phyloP scores from a whole-genome alignment of 2,888 invertebrate species.

The Yponomeuta malinellus region DNA sequence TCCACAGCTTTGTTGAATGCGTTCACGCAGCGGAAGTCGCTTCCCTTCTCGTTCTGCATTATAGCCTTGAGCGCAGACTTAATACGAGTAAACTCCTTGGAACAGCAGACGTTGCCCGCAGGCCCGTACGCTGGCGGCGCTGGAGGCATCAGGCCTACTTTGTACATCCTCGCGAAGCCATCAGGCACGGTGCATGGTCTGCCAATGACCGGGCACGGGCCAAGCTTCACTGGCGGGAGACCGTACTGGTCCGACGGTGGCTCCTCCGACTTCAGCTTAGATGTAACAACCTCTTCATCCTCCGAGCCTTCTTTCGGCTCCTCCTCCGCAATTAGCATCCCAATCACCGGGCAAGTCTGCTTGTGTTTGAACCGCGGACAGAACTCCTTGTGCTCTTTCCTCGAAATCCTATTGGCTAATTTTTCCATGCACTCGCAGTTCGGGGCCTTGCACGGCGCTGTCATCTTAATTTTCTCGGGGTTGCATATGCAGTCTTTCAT shows the following conservation, averaged over 20 bases:
- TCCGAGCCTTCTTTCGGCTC: constrained; percentile 50
- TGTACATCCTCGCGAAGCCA: constrained; percentile 67
- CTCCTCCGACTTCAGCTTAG: constrained; percentile 39
- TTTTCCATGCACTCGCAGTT: constrained; percentile 59
- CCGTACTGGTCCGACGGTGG: constrained; percentile 59
- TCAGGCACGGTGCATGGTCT: constrained; percentile 62
- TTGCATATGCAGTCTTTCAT: constrained; percentile 60
- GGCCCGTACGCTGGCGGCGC: constrained; percentile 55
- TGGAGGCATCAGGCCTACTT: constrained; percentile 43
- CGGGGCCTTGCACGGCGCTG: constrained; percentile 58
- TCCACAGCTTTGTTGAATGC: constrained; percentile 60
- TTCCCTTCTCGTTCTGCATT: constrained; percentile 51
- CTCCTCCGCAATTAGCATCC: constrained; percentile 28
- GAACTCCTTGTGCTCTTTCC: constrained; percentile 55
- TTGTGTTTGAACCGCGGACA: constrained; percentile 63
- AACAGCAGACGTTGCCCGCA: constrained; percentile 66
- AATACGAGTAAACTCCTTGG: constrained; percentile 63
- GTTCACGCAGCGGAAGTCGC: constrained; percentile 59
- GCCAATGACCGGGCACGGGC: constrained; percentile 66
- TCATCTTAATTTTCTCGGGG: constrained; percentile 52
- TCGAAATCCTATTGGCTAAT: constrained; percentile 36
- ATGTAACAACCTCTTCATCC: constrained; percentile 39
- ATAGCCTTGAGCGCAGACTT: constrained; percentile 62
- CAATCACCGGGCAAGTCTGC: constrained; percentile 48
- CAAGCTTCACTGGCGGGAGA: constrained; percentile 58